phyloP scores from a whole-genome alignment of 2,888 invertebrate species.

The Cinara cedri region DNA sequence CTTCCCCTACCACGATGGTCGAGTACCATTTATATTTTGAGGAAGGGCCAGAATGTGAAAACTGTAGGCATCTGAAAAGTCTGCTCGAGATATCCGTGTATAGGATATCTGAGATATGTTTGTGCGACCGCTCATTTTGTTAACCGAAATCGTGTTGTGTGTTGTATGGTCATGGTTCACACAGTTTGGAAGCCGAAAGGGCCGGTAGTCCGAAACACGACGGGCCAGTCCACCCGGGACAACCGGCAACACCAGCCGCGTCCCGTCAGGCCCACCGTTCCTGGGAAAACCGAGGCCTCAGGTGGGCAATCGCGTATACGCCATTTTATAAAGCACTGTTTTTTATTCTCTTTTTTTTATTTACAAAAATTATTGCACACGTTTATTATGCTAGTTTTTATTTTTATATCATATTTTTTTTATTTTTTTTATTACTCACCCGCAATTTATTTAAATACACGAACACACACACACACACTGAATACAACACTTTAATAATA shows the following conservation, averaged over 20 bases:
- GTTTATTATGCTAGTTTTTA: conserved; percentile 33
- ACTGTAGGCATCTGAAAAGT: no score
- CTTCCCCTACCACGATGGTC: no score
- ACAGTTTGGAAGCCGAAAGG: conserved; percentile 48
- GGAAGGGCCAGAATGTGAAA: no score
- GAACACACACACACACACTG: neutral
- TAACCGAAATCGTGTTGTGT: conserved; percentile 27
- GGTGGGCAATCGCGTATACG: conserved; percentile 49
- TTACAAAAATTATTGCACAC: conserved; percentile 39
- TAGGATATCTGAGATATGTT: no score
- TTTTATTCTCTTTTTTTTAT: conserved; percentile 1
- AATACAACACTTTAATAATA: neutral
- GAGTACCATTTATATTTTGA: no score
- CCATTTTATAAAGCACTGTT: conserved; percentile 22
- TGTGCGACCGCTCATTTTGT: neutral
- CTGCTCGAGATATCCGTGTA: neutral
- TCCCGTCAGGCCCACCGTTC: conserved; percentile 50
- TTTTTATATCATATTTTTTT: conserved; percentile 3
- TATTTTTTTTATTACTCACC: conserved; percentile 17
- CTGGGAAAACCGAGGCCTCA: conserved; percentile 51
- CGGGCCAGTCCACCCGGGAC: conserved; percentile 49
- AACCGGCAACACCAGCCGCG: conserved; percentile 53
- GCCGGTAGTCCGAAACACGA: conserved; percentile 47
- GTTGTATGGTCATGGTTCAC: conserved; percentile 33
- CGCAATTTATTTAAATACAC: conserved; percentile 8